These are phyloP conservation scores for Danio aesculapii DNA, from an alignment of 2,797 vertebrate genomes.

Conservation along the genomic window DNA sequence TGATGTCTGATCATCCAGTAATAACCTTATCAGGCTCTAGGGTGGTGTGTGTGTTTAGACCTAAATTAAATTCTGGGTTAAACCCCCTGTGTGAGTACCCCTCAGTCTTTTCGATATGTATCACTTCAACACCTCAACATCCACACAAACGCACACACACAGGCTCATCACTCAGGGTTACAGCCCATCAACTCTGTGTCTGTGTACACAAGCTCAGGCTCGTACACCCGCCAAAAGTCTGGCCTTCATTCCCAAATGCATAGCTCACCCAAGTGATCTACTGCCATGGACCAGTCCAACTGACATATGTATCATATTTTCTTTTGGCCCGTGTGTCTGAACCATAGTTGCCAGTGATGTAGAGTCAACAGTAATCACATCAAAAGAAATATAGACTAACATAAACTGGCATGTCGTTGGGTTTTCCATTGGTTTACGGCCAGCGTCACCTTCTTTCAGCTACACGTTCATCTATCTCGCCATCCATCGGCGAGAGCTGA, in stretches of 20 bases:
- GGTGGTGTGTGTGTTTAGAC: constrained; percentile 69
- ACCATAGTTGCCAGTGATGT: constrained; percentile 33
- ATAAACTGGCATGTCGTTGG: constrained; percentile 15
- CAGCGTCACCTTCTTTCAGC: constrained; percentile 67
- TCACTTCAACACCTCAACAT: constrained; percentile 22
- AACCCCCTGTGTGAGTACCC: constrained; percentile 73
- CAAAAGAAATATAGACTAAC: constrained; percentile 29
- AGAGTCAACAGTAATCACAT: constrained; percentile 47
- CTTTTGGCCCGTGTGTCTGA: constrained; percentile 33
- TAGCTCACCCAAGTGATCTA: constrained; percentile 52
- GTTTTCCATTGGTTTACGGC: constrained; percentile 29
- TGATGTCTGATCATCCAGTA: neutral
- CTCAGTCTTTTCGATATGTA: constrained; percentile 53
- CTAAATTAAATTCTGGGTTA: constrained; percentile 75
- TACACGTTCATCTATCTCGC: constrained; percentile 78
- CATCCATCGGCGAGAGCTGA: constrained; percentile 77
- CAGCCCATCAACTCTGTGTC: constrained; percentile 40
- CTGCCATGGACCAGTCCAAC: constrained; percentile 21
- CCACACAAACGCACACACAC: constrained; percentile 20
- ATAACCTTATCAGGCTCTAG: neutral
- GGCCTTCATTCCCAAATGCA: constrained; percentile 49
- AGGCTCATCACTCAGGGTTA: constrained; percentile 42
- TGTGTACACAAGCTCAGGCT: constrained; percentile 33
- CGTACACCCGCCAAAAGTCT: constrained; percentile 44
- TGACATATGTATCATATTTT: constrained; percentile 54